Evolutionary conservation across 2,888 invertebrate genomes (phyloP).

Genomic region (Priocnemis perturbator): DNA sequence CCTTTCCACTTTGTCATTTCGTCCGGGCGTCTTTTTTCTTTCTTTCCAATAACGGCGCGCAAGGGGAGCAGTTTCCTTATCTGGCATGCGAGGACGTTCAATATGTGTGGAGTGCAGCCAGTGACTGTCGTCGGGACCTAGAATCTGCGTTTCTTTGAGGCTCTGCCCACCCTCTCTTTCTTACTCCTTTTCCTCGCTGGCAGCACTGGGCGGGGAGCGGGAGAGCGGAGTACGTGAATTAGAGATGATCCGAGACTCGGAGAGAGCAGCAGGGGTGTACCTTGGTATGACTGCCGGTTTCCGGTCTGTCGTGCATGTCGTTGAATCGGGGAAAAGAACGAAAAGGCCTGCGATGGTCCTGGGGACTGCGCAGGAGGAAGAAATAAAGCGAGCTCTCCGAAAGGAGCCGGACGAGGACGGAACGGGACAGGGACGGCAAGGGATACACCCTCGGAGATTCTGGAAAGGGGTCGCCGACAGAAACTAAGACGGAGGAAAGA

Average conservation of each 20-base stretch:
- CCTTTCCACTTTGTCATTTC: neutral
- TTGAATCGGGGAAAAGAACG: slow-evolving; percentile 18
- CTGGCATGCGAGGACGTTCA: slow-evolving; percentile 3
- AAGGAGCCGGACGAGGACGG: slow-evolving; percentile 2
- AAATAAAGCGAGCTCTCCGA: slow-evolving; percentile 42
- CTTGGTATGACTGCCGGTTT: slow-evolving; percentile 28
- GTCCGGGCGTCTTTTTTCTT: slow-evolving; percentile 8
- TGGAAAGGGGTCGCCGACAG: slow-evolving; percentile 3
- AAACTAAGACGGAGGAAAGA: slow-evolving; percentile 7
- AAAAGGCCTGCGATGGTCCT: slow-evolving; percentile 23
- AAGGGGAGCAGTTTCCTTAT: slow-evolving; percentile 9
- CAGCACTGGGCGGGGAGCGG: neutral
- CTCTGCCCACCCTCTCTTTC: slow-evolving; percentile 14
- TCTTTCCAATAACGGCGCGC: slow-evolving; percentile 3
- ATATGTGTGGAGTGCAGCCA: slow-evolving; percentile 12
- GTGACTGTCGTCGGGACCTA: slow-evolving; percentile 1
- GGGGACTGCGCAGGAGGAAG: slow-evolving; percentile 34
- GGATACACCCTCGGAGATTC: neutral
- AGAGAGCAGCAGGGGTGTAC: slow-evolving; percentile 17
- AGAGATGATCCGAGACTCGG: slow-evolving; percentile 45
- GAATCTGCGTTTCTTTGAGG: slow-evolving; percentile 29
- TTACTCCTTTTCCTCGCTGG: slow-evolving; percentile 12
- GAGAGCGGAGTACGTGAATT: slow-evolving; percentile 41
- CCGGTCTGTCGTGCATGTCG: slow-evolving; percentile 38
- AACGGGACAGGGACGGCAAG: neutral